These are phyloP conservation scores for Pangasius sanitwongsei DNA, from an alignment of 2,797 vertebrate species.

Conservation along the genomic window DNA sequence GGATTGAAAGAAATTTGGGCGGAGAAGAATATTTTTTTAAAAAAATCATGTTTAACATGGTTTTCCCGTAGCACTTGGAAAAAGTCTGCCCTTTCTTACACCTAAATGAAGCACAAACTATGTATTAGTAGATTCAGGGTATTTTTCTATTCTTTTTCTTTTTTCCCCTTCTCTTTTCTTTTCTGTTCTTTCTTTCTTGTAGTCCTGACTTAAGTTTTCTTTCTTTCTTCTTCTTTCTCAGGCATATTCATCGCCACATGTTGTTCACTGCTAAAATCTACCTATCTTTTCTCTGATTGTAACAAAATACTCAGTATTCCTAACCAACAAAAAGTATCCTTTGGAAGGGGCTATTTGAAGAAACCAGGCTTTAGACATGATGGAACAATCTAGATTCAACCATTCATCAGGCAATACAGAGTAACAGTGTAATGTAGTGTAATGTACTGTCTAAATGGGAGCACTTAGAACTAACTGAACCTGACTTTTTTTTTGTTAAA, in stretches of 20 bases:
- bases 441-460: neutral
- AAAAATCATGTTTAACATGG: constrained; percentile 55
- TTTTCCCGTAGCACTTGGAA: constrained; percentile 54
- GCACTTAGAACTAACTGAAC: constrained; percentile 5
- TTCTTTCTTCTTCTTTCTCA: neutral
- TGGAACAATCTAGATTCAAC: neutral
- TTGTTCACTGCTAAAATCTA: neutral
- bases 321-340: neutral
- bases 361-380: neutral
- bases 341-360: neutral
- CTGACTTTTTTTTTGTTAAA: neutral
- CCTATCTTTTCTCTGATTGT: neutral
- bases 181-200: neutral
- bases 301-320: neutral
- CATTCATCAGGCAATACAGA: neutral
- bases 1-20: constrained; percentile 28
- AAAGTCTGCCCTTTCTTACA: constrained; percentile 26
- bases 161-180: constrained; percentile 4
- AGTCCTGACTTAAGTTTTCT: neutral
- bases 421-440: neutral
- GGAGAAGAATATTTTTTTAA: constrained; percentile 8
- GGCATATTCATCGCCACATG: neutral
- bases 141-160: constrained; percentile 10
- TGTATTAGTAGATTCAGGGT: constrained; percentile 53
- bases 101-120: constrained; percentile 26